Conservation (phyloP, 2,888 invertebrate genomes). For the Electrophaes corylata region DNA sequence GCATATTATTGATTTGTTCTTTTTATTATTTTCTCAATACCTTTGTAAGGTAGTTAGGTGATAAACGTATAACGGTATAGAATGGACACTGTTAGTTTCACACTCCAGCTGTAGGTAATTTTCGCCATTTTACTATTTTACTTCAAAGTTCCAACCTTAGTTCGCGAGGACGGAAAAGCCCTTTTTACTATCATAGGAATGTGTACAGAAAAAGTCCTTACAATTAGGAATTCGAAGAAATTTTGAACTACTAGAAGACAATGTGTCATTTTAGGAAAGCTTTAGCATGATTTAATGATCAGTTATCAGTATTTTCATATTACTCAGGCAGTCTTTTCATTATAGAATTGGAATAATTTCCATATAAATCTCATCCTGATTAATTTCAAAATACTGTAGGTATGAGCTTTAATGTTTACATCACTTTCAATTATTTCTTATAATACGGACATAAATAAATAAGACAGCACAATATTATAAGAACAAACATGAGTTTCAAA, state of each 20-base stretch:
- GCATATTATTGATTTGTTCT: constrained; percentile 28
- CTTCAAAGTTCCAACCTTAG: constrained; percentile 37
- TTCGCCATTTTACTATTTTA: constrained; percentile 27
- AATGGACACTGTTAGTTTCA: constrained; percentile 66
- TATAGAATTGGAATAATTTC: not conserved
- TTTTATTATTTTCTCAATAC: constrained; percentile 78
- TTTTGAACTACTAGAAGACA: constrained; percentile 73
- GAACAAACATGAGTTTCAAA: constrained; percentile 26
- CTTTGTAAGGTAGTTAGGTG: constrained; percentile 76
- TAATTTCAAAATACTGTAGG: constrained; percentile 24
- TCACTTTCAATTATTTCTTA: constrained; percentile 13
- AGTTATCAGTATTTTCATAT: constrained; percentile 29
- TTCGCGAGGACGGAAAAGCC: constrained; percentile 65
- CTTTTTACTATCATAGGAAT: constrained; percentile 55
- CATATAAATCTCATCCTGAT: constrained; percentile 15
- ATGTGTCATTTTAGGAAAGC: constrained; percentile 72
- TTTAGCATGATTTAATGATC: constrained; percentile 74
- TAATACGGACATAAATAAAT: constrained; percentile 19
- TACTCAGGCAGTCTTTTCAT: constrained; percentile 18
- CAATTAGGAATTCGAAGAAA: constrained; percentile 76
- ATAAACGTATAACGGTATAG: constrained; percentile 60
- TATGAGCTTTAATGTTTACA: constrained; percentile 19
- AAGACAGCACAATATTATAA: constrained; percentile 22
- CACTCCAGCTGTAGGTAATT: constrained; percentile 44
- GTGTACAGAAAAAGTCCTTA: constrained; percentile 74